A percentile compares a stretch with the other conserved stretches of the same genome.
Evolutionary conservation across 2,113 vertebrate genomes (phyloP).

Genomic region (Xenopus borealis): DNA sequence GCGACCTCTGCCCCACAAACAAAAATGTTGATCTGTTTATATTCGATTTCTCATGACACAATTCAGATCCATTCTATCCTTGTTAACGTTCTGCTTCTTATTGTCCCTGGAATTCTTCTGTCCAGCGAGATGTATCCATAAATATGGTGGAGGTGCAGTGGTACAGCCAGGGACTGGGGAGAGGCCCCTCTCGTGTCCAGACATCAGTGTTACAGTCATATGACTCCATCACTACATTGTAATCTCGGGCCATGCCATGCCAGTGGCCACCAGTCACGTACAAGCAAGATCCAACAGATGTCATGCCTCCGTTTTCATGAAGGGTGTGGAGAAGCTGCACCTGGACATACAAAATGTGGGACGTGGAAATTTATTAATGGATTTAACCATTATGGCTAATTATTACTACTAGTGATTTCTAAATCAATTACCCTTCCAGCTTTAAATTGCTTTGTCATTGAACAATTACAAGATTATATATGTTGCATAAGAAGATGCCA

Average conservation of each 20-base stretch:
- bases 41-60: too few species aligned
- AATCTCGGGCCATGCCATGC: conserved; percentile 93
- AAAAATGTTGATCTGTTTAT: too few species aligned
- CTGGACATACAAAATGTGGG: conserved; percentile 52
- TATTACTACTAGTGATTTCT: too few species aligned
- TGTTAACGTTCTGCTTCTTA: conserved; percentile 9
- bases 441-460: too few species aligned
- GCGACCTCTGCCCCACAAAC: too few species aligned
- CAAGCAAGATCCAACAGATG: conserved; percentile 71
- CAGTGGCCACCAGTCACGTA: conserved; percentile 89
- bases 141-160: conserved; percentile 83
- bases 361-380: too few species aligned
- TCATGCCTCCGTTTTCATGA: conserved; percentile 89
- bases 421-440: too few species aligned
- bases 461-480: too few species aligned
- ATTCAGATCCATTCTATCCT: too few species aligned
- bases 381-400: too few species aligned
- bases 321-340: conserved; percentile 89
- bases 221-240: conserved; percentile 88
- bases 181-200: conserved; percentile 77
- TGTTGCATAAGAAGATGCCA: too few species aligned
- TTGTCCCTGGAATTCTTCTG: conserved; percentile 62
- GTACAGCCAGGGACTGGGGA: conserved; percentile 92
- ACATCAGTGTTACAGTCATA: conserved; percentile 73
- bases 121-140: conserved; percentile 83